phyloP scores from a whole-genome alignment of 2,888 invertebrate genomes.

The Brachypalpus laphriformis region DNA sequence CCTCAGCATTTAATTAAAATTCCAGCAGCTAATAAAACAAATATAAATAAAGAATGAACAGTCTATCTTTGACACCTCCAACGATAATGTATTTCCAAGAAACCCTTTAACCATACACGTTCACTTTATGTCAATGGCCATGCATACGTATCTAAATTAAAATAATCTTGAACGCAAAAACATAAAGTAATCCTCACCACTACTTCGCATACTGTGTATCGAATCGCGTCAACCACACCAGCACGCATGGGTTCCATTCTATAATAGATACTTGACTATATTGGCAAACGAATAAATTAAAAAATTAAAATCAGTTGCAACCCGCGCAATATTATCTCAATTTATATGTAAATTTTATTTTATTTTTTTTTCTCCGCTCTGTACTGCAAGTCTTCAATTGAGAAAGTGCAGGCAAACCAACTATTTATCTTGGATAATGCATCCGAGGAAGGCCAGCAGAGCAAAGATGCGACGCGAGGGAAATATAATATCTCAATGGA shows the following conservation, averaged over 20 bases:
- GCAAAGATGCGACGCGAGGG: constrained; percentile 29
- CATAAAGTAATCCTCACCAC: constrained; percentile 15
- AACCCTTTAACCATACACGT: constrained; percentile 4
- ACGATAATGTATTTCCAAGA: not conserved
- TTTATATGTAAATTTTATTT: constrained; percentile 66
- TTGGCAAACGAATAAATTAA: constrained; percentile 57
- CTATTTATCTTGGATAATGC: constrained; percentile 39
- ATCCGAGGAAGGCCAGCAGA: constrained; percentile 41
- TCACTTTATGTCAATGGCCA: constrained; percentile 39
- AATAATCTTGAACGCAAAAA: constrained; percentile 6
- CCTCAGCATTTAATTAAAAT: too few species aligned
- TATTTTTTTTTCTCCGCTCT: not conserved
- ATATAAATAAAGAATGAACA: too few species aligned
- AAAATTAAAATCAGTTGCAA: constrained; percentile 34
- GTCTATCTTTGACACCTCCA: not conserved
- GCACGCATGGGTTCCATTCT: constrained; percentile 11
- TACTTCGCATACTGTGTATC: constrained; percentile 33
- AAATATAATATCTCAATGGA: constrained; percentile 19
- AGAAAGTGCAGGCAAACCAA: constrained; percentile 42
- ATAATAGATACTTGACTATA: constrained; percentile 19
- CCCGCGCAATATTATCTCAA: constrained; percentile 62
- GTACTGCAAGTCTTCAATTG: constrained; percentile 26
- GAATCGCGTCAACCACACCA: constrained; percentile 19
- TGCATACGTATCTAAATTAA: constrained; percentile 22
- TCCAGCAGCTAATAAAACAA: too few species aligned